Percentiles rank a stretch among this genome's conserved stretches.
Evolutionary conservation across 2,888 invertebrate species (phyloP).

Genomic region (Ennomos erosarius): DNA sequence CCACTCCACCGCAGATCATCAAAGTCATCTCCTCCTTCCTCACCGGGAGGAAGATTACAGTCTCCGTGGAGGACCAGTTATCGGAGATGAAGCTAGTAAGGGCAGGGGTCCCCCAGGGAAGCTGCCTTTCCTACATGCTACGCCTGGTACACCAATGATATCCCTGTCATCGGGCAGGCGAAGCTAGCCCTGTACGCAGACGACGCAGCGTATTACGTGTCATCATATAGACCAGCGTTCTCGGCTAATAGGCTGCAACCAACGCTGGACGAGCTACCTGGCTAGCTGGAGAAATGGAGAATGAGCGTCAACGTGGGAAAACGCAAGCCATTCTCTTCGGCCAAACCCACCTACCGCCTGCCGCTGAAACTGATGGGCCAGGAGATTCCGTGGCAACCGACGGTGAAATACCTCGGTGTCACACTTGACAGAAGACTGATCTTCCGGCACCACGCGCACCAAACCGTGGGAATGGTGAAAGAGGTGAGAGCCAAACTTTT

Average conservation of each 20-base stretch:
- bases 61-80: not conserved
- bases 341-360: not conserved
- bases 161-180: slow-evolving; percentile 23
- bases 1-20: slow-evolving; percentile 25
- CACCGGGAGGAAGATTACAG: not conserved
- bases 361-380: slow-evolving; percentile 4
- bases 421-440: slow-evolving; percentile 2
- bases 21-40: slow-evolving; percentile 37
- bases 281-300: slow-evolving; percentile 12
- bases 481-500: not conserved
- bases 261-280: slow-evolving; percentile 9
- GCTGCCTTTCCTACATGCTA: slow-evolving; percentile 36
- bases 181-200: slow-evolving; percentile 40
- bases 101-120: slow-evolving; percentile 7
- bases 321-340: slow-evolving; percentile 9
- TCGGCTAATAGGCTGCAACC: slow-evolving; percentile 8
- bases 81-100: not conserved
- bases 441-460: not conserved
- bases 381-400: slow-evolving; percentile 2
- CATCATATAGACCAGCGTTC: slow-evolving; percentile 2
- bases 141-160: slow-evolving; percentile 33
- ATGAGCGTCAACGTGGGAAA: slow-evolving; percentile 1
- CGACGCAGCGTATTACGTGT: slow-evolving; percentile 16
- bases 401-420: slow-evolving; percentile 9
- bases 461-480: slow-evolving; percentile 1